Percentiles rank a stretch among this genome's conserved stretches.
Conservation (phyloP, 37 sponge, comb jelly and placozoan species). For the Halichondria panicea region DNA sequence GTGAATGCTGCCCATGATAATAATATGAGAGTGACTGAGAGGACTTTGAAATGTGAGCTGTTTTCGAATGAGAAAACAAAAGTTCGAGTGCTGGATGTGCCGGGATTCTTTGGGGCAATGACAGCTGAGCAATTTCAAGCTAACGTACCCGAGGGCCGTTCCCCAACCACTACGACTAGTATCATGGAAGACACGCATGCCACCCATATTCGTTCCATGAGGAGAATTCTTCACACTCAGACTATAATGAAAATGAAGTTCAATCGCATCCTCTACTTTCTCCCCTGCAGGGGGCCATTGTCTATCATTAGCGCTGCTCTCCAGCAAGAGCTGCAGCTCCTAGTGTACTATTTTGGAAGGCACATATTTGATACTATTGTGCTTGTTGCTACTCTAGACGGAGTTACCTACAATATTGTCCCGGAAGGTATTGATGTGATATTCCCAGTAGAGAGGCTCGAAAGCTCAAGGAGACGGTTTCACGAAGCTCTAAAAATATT, state of each 20-base stretch:
- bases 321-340: constrained; percentile 1
- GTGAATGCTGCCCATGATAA: not conserved
- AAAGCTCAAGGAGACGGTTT: not conserved
- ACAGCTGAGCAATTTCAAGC: not conserved
- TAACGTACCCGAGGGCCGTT: no score
- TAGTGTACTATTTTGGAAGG: constrained; percentile 15
- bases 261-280: constrained; percentile 28
- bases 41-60: constrained; percentile 17
- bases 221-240: constrained; percentile 32
- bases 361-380: constrained; percentile 41
- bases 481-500: not conserved
- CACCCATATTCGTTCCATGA: constrained; percentile 2
- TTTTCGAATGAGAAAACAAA: constrained; percentile 22
- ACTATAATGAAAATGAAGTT: constrained; percentile 1
- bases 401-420: not conserved
- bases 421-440: not conserved
- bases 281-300: constrained; percentile 23
- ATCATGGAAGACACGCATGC: no score
- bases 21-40: not conserved
- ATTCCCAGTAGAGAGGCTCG: constrained; percentile 9
- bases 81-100: constrained; percentile 25
- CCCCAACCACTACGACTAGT: no score
- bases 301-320: constrained; percentile 4
- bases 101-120: constrained; percentile 12
- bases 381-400: constrained; percentile 20